phyloP scores from a whole-genome alignment of 1,140 invertebrate genomes.

The Drosophila kanapiae region DNA sequence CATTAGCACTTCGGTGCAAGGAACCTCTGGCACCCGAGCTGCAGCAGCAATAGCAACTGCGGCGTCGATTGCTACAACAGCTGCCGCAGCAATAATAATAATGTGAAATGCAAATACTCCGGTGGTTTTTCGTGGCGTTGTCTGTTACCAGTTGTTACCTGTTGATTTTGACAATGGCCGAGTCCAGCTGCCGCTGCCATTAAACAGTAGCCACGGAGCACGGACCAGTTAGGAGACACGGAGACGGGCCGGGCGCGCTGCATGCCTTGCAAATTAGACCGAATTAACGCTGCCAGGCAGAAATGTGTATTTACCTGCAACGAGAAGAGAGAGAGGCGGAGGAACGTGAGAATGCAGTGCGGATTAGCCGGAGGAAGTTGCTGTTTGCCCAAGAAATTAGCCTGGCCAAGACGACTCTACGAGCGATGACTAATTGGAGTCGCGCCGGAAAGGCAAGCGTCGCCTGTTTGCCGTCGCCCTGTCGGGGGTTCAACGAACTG shows the following conservation, averaged over 20 bases:
- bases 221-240: constrained; percentile 11
- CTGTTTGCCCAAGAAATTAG: constrained; percentile 75
- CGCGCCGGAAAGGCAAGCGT: constrained; percentile 33
- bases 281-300: constrained; percentile 69
- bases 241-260: constrained; percentile 6
- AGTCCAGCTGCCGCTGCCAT: constrained; percentile 41
- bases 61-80: constrained; percentile 12
- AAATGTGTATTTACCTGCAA: constrained; percentile 74
- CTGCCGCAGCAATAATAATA: constrained; percentile 53
- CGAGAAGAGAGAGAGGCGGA: constrained; percentile 15
- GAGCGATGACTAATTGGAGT: constrained; percentile 64
- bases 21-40: constrained; percentile 9
- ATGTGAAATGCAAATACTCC: constrained; percentile 76
- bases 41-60: constrained; percentile 13
- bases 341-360: constrained; percentile 56
- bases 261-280: constrained; percentile 77
- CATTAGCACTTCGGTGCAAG: constrained; percentile 48
- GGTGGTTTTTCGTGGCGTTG: constrained; percentile 64
- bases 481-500: constrained; percentile 55
- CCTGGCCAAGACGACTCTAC: constrained; percentile 40
- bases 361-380: constrained; percentile 73
- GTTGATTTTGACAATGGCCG: constrained; percentile 55
- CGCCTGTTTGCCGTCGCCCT: constrained; percentile 29
- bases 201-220: constrained; percentile 55
- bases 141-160: constrained; percentile 76